Evolutionary conservation across 2,888 invertebrate species (phyloP).

Genomic region (Acrocyrtus sp.): DNA sequence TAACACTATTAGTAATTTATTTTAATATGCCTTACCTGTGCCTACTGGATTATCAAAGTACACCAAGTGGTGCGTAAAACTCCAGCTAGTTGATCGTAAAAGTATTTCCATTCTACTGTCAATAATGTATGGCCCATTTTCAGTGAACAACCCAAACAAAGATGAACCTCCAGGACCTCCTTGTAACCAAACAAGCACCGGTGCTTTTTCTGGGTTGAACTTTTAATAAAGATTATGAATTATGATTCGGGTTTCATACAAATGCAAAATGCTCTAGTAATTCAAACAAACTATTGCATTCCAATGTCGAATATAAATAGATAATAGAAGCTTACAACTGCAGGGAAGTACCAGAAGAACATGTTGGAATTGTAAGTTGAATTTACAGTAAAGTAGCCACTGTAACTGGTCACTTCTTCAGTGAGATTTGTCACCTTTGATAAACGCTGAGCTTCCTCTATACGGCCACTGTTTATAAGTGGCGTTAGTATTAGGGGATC

Average conservation of each 20-base stretch:
- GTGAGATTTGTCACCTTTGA: constrained; percentile 59
- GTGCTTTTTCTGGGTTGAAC: constrained; percentile 64
- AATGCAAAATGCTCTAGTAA: neutral
- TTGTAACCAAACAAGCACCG: constrained; percentile 71
- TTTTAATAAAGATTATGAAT: constrained; percentile 16
- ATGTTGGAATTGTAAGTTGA: constrained; percentile 58
- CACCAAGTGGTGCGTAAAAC: constrained; percentile 79
- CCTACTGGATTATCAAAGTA: constrained; percentile 95
- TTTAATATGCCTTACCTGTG: constrained; percentile 68
- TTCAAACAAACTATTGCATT: neutral
- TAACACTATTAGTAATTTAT: no score
- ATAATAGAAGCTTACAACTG: constrained; percentile 47
- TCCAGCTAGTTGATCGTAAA: constrained; percentile 74
- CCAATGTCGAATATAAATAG: neutral
- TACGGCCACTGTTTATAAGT: constrained; percentile 76
- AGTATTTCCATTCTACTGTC: constrained; percentile 69
- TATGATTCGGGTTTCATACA: neutral
- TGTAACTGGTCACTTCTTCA: constrained; percentile 56
- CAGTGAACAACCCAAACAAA: constrained; percentile 71
- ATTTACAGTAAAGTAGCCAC: constrained; percentile 61
- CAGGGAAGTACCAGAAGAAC: constrained; percentile 63
- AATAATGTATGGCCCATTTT: constrained; percentile 72
- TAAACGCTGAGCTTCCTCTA: constrained; percentile 71
- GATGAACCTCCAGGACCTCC: constrained; percentile 72
- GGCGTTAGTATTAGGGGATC: constrained; percentile 76